Evolutionary conservation across 2,797 vertebrate species (phyloP).

Genomic region (Pseudopleuronectes americanus): DNA sequence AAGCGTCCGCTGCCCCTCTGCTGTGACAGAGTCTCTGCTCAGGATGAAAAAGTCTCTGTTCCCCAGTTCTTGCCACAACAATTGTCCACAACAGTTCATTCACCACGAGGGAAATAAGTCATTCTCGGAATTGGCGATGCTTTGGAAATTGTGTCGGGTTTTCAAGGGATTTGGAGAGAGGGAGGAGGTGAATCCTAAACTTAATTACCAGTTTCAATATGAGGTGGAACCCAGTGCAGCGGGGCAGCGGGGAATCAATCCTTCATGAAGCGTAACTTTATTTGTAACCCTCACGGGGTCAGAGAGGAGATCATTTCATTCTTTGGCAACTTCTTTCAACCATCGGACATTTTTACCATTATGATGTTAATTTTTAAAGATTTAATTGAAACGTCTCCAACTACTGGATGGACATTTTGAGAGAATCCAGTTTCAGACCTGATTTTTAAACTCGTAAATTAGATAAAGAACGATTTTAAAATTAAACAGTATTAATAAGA

Average conservation of each 20-base stretch:
- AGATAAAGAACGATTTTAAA: no score
- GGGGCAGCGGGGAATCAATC: neutral
- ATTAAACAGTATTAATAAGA: no score
- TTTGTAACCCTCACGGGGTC: neutral
- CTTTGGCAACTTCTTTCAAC: neutral
- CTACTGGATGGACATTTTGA: no score
- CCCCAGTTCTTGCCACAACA: conserved; percentile 21
- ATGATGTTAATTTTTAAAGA: no score
- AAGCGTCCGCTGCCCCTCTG: conserved; percentile 39
- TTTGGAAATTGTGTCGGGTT: neutral
- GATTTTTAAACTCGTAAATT: no score
- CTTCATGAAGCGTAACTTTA: neutral
- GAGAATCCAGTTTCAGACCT: no score
- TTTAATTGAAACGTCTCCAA: no score
- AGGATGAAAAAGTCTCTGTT: conserved; percentile 35
- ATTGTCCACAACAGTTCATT: conserved; percentile 27
- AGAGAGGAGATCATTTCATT: conserved; percentile 6
- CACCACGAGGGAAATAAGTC: conserved; percentile 2
- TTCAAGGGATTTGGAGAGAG: conserved; percentile 4
- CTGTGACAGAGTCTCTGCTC: conserved; percentile 51
- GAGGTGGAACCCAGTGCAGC: conserved; percentile 1
- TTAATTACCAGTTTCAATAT: conserved; percentile 2
- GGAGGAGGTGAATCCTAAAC: neutral
- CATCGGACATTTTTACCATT: neutral
- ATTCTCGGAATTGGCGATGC: conserved; percentile 6